Evolutionary conservation across 2,113 vertebrate species (phyloP).

Genomic region (Salvator merianae): DNA sequence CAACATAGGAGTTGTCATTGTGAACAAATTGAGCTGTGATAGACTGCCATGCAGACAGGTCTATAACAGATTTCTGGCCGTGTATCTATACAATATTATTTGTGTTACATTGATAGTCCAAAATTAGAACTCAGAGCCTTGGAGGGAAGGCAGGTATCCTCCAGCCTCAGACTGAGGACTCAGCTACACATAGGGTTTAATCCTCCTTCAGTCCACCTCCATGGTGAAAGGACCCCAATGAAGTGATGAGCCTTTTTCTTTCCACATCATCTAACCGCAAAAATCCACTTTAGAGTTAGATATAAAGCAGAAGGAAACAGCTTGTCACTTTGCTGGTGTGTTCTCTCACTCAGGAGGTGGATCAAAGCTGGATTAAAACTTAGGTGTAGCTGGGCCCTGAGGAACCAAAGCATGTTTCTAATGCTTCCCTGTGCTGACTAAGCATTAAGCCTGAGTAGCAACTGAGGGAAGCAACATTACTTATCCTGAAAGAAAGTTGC

Average conservation of each 20-base stretch:
- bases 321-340: too few species aligned
- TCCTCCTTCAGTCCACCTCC: too few species aligned
- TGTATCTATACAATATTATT: background rate
- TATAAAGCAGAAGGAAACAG: too few species aligned
- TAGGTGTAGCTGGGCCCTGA: too few species aligned
- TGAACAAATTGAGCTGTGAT: background rate
- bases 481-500: background rate
- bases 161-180: background rate
- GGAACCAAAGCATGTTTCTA: background rate
- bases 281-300: too few species aligned
- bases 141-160: background rate
- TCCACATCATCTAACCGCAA: too few species aligned
- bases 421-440: background rate
- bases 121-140: background rate
- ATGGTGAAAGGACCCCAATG: too few species aligned
- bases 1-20: background rate
- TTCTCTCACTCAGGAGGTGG: too few species aligned
- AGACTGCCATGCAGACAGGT: background rate
- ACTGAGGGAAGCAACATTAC: background rate
- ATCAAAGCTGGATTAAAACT: too few species aligned
- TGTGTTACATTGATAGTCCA: background rate
- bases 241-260: too few species aligned
- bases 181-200: too few species aligned
- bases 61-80: background rate
- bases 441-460: background rate